Conservation (phyloP, 2,113 vertebrate genomes). For the Chionis minor region DNA sequence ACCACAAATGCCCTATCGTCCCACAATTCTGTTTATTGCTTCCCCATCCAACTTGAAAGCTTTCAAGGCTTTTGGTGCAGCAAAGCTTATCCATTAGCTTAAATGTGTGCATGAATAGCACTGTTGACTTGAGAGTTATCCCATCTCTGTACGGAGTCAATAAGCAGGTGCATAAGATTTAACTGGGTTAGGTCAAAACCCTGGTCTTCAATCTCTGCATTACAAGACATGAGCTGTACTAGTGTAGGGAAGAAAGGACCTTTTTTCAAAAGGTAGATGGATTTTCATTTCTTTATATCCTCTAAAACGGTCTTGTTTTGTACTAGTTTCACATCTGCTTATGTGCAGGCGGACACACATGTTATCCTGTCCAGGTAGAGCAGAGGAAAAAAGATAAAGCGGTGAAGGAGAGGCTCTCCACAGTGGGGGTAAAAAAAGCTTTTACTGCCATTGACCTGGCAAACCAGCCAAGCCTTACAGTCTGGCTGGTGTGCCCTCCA, state of each 20-base stretch:
- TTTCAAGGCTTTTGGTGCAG: neutral
- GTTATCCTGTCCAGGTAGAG: neutral
- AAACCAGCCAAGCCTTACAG: neutral
- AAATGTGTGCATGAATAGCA: neutral
- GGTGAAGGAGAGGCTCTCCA: neutral
- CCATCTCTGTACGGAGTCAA: neutral
- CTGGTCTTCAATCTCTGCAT: neutral
- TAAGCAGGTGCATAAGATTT: rapidly evolving
- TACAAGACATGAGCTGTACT: neutral
- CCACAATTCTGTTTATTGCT: neutral
- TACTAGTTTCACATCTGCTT: neutral
- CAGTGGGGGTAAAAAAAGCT: neutral
- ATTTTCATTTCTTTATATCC: neutral
- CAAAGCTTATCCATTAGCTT: neutral
- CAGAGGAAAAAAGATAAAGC: neutral
- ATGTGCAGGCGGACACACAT: neutral
- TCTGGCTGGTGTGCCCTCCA: neutral
- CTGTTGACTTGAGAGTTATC: neutral
- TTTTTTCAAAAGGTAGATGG: neutral
- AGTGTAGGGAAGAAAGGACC: neutral
- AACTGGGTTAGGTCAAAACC: neutral
- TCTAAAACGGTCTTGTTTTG: neutral
- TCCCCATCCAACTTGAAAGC: neutral
- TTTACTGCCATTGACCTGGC: neutral
- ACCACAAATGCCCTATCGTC: neutral